Evolutionary conservation across 2,888 invertebrate species (phyloP), one percentile per base, ranked within the genome.

Genomic region (Amblyjoppa fuscipennis): DNA sequence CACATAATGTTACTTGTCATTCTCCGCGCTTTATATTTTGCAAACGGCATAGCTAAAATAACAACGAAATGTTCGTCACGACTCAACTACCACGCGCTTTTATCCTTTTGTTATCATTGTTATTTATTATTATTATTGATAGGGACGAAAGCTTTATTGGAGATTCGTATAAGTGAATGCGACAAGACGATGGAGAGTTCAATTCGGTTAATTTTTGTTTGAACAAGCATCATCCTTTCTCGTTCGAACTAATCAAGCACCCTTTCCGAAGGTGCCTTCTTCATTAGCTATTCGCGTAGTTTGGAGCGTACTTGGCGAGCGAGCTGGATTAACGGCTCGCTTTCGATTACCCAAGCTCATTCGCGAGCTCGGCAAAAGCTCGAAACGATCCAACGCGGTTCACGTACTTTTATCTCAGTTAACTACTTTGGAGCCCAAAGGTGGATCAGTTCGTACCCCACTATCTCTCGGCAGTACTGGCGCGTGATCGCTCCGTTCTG

Each of bases 391-490:
- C 34, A n/a, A 20, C 51, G 16, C 16, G n/a, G 25, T 51, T 71
- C 70, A n/a, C 51, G 53, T 71, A 34, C 13, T 74, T 80, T 66
- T 51, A 73, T 66, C 66, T 31, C 28, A 41, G 38, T 68, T 74
- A 59, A 80, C 45, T 74, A 74, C 41, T 80, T 80, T 56, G n/a
- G 2, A 41, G 31, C 3, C 71, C 56, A 13, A 64, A n/a, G 41
- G 34, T 41, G 11, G 73, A 45, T 56, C 61, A 34, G 49, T 53
- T 45, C 38, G 31, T 71, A 16, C 20, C n/a, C 28, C 25, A 45
- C 69, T 34, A 66, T 25, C 38, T 59, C 13, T 59, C 13, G 59
- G 25, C 28, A 11, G 56, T 56, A 25, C 56, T 25, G 11, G 20
- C 56, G 56, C 59, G 59, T 59, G 59, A 25, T 28, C 1, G 34